A percentile compares a stretch with the other conserved stretches of the same genome.
Evolutionary conservation across 2,113 vertebrate genomes (phyloP).

Genomic region (Labrus mixtus): DNA sequence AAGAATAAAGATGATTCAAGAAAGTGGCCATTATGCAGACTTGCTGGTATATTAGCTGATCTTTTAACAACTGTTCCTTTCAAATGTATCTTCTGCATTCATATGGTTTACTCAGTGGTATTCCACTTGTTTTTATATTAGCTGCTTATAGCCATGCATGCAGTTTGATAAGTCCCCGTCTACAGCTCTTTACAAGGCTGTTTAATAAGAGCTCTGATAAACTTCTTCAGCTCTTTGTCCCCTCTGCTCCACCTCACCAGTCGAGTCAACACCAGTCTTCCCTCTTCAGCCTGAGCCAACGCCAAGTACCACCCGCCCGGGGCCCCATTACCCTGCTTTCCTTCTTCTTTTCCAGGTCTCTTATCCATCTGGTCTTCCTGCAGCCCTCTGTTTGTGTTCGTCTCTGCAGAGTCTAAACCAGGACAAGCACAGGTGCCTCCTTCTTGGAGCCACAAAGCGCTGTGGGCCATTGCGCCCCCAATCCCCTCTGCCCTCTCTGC

Average conservation of each 20-base stretch:
- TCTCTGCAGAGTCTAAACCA: conserved; percentile 68
- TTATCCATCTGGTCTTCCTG: conserved; percentile 28
- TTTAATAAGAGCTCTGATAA: conserved; percentile 81
- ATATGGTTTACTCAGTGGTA: not conserved
- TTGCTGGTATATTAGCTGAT: not conserved
- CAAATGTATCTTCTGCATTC: not conserved
- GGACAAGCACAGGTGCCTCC: conserved; percentile 80
- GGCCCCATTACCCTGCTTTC: conserved; percentile 24
- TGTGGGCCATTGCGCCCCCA: conserved; percentile 75
- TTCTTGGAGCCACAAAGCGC: conserved; percentile 81
- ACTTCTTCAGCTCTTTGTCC: conserved; percentile 84
- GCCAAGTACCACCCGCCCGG: conserved; percentile 69
- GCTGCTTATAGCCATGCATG: too few species aligned
- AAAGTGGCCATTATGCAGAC: conserved; percentile 7
- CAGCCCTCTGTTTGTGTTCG: not conserved
- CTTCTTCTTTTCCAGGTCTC: conserved; percentile 21
- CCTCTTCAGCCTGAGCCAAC: conserved; percentile 74
- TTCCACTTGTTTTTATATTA: not conserved
- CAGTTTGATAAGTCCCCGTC: not conserved
- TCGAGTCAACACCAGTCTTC: conserved; percentile 78
- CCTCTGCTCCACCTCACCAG: conserved; percentile 80
- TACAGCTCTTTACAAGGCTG: conserved; percentile 72
- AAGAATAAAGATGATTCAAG: conserved; percentile 14
- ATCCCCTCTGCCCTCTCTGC: conserved; percentile 71
- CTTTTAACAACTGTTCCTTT: not conserved